Evolutionary conservation across 1,140 invertebrate species (phyloP).

Genomic region (Mercenaria mercenaria): DNA sequence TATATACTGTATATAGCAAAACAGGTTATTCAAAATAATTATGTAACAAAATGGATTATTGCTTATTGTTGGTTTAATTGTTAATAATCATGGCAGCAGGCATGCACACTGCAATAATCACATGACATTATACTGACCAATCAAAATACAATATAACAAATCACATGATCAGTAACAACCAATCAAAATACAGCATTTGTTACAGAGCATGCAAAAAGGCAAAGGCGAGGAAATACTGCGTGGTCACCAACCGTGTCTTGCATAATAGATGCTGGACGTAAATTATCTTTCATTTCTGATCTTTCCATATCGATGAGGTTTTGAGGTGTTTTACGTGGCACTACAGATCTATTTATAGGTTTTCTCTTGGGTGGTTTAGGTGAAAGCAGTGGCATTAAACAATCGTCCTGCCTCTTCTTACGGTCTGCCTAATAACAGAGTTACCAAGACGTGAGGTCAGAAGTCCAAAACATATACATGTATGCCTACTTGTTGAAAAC

Average conservation of each 20-base stretch:
- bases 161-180: conserved; percentile 41
- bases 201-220: conserved; percentile 4
- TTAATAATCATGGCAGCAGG: too few species aligned
- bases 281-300: conserved; percentile 64
- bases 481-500: too few species aligned
- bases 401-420: conserved; percentile 52
- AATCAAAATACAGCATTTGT: conserved; percentile 39
- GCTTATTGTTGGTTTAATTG: too few species aligned
- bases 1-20: too few species aligned
- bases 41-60: too few species aligned
- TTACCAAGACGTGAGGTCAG: too few species aligned
- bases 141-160: conserved; percentile 11
- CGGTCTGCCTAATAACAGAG: conserved; percentile 44
- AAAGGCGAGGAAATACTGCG: not conserved
- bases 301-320: conserved; percentile 58
- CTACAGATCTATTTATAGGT: conserved; percentile 57
- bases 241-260: conserved; percentile 42
- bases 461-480: too few species aligned
- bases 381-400: conserved; percentile 61
- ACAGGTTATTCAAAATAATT: too few species aligned
- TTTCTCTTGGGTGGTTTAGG: conserved; percentile 47
- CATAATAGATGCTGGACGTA: conserved; percentile 46
- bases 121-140: not conserved
- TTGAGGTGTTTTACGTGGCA: conserved; percentile 43
- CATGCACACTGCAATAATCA: not conserved